Percentiles rank a stretch among this genome's conserved stretches.
phyloP scores from a whole-genome alignment of 1,140 invertebrate species.

The Drosophila kikkawai region DNA sequence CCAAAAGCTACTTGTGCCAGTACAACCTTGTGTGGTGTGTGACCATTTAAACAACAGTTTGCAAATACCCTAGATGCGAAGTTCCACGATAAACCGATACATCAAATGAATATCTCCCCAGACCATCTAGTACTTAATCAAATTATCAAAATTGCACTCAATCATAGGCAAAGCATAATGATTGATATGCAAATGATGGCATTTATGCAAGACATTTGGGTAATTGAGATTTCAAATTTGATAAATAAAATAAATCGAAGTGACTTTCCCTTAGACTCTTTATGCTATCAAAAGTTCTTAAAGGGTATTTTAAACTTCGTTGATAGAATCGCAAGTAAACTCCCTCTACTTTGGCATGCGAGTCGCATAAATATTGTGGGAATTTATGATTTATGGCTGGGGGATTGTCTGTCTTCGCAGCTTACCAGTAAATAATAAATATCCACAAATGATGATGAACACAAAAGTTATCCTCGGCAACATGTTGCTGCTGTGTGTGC shows the following conservation, averaged over 20 bases:
- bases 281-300: no score
- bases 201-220: constrained; percentile 6
- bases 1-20: constrained; percentile 22
- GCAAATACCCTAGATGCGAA: constrained; percentile 1
- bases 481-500: constrained; percentile 62
- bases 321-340: neutral
- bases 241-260: neutral
- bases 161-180: constrained; percentile 3
- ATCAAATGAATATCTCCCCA: constrained; percentile 1
- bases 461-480: constrained; percentile 77
- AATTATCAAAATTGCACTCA: constrained; percentile 12
- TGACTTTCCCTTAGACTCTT: no score
- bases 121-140: constrained; percentile 24
- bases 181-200: constrained; percentile 25
- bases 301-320: neutral
- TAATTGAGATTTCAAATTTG: neutral
- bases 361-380: constrained; percentile 54
- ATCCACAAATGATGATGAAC: constrained; percentile 79
- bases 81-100: neutral
- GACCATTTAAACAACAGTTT: constrained; percentile 50
- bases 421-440: constrained; percentile 64
- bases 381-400: constrained; percentile 55
- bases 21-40: constrained; percentile 15
- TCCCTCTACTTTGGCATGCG: constrained; percentile 24
- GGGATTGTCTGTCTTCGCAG: constrained; percentile 41